Evolutionary conservation across 2,113 vertebrate species (phyloP).

Genomic region (Upupa epops): DNA sequence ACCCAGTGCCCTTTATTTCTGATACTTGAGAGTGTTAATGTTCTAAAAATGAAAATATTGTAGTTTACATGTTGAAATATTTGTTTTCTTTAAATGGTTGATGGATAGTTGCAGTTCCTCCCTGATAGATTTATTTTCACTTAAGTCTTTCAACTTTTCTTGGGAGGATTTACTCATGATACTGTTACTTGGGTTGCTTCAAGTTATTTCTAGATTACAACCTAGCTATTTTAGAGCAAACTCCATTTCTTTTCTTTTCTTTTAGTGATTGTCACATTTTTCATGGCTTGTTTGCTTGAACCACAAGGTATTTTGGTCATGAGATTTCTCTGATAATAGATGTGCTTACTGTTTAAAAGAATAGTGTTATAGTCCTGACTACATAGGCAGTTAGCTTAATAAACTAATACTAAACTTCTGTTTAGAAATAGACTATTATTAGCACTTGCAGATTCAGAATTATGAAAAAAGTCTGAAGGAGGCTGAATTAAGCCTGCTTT

Average conservation of each 20-base stretch:
- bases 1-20: not conserved
- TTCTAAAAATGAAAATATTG: not conserved
- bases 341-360: not conserved
- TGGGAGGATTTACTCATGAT: not conserved
- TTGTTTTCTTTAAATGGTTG: not conserved
- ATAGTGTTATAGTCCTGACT: not conserved
- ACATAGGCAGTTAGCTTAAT: not conserved
- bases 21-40: not conserved
- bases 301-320: not conserved
- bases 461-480: not conserved
- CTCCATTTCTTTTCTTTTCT: not conserved
- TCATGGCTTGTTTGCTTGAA: not conserved
- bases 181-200: not conserved
- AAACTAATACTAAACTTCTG: not conserved
- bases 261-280: not conserved
- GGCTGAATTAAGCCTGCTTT: not conserved
- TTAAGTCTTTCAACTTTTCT: not conserved
- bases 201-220: not conserved
- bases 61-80: not conserved
- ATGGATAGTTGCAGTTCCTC: not conserved
- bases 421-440: not conserved
- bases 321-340: not conserved
- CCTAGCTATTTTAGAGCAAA: accelerated
- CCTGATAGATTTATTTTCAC: not conserved
- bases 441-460: not conserved